Evolutionary conservation across 2,797 vertebrate species (phyloP), one percentile per base, ranked within the genome.

Genomic region (Benthosema pterotum): DNA sequence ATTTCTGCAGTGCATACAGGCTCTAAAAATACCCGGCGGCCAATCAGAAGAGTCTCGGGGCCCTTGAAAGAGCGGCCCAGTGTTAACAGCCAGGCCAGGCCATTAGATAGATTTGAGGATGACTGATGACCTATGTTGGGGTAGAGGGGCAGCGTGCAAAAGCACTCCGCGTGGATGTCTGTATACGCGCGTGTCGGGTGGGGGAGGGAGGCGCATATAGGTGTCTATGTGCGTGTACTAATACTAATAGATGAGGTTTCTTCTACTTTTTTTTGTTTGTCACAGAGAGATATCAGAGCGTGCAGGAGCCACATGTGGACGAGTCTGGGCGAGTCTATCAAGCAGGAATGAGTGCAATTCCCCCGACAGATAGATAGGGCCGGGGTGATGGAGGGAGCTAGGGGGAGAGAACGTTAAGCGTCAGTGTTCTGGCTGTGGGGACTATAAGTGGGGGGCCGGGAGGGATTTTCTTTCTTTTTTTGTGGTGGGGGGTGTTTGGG

Each of bases 11-110:
- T 38, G 22, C 5, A 9, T 38, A 38, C 8, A n/a, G 32, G 77
- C 71, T 82, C 85, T 89, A 91, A 91, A 92, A 92, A 92, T 92
- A 93, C 72, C 75, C 66, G 13, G 54, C 48, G 65, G 78, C 83
- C 81, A 83, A 80, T 38, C 32, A 38, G 8, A 75, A 80, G 78
- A 83, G 66, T 77, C 71, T 71, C 69, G 60, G 60, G 62, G 61
- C 67, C 57, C 52, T 63, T 18, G 32, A 46, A 73, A 78, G 75
- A 77, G 57, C 53, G 68, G 69, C 72, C 72, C 64, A 72, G 50
- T 69, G 65, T 64, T 48, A 64, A 63, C 5, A 16, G 75, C 49
- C 71, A 69, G 66, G 67, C 71, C 17, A 70, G 46, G 71, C 74
- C 78, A 73, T 87, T 67, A 79, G 77, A 83, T 67, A 82, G 83